These are phyloP conservation scores for Tenodera sinensis DNA, from an alignment of 2,888 invertebrate species.

Conservation along the genomic window DNA sequence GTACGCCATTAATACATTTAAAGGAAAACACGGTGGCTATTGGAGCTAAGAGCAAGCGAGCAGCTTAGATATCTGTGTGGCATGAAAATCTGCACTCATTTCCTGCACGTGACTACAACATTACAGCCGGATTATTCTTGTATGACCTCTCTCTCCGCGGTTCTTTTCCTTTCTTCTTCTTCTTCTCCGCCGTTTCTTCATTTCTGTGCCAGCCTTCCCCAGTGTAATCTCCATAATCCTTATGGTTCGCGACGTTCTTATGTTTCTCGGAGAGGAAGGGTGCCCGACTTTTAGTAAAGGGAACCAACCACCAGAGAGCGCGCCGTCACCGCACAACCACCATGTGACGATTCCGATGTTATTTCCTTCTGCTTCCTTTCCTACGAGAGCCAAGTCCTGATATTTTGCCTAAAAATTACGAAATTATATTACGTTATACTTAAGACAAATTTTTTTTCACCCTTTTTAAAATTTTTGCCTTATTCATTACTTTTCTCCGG, in stretches of 20 bases:
- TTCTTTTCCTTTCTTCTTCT: not conserved
- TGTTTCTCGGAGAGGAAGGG: not conserved
- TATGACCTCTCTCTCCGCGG: not conserved
- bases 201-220: not conserved
- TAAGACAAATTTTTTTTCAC: too few species aligned
- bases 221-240: conserved; percentile 13
- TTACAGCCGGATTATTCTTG: not conserved
- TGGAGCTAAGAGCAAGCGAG: not conserved
- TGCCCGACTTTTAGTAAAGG: not conserved
- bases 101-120: not conserved
- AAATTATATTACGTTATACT: too few species aligned
- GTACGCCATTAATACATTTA: too few species aligned
- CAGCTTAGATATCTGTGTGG: not conserved
- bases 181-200: conserved; percentile 11
- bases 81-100: not conserved
- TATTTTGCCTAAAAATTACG: too few species aligned
- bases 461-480: too few species aligned
- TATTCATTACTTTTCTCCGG: too few species aligned
- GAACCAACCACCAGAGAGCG: too few species aligned
- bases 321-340: too few species aligned
- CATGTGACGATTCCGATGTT: too few species aligned
- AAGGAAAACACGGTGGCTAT: too few species aligned
- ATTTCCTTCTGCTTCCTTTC: too few species aligned
- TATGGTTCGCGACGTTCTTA: not conserved
- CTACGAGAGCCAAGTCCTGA: too few species aligned